Percentiles rank a stretch among this genome's conserved stretches.
These are phyloP conservation scores for Ostrea denselamellosa DNA, from an alignment of 1,140 invertebrate genomes.

Conservation along the genomic window DNA sequence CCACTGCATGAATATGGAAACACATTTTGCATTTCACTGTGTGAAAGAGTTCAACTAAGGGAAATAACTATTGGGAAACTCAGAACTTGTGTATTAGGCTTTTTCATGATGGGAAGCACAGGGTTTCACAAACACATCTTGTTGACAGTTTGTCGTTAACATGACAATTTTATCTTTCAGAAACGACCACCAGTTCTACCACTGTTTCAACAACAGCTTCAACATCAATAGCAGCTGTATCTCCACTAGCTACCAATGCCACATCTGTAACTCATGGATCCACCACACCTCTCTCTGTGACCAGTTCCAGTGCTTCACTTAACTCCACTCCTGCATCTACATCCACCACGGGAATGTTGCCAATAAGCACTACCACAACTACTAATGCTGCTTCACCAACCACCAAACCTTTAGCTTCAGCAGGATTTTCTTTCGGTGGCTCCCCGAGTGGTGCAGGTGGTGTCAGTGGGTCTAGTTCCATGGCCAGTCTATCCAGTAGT, in stretches of 20 bases:
- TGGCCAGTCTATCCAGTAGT: neutral
- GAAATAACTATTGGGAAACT: no score
- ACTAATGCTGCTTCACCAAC: neutral
- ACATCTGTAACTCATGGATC: slow-evolving; percentile 14
- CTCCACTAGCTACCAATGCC: slow-evolving; percentile 3
- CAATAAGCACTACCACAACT: neutral
- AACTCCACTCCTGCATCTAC: neutral
- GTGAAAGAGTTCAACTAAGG: no score
- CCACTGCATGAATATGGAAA: no score
- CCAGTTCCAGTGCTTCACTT: neutral
- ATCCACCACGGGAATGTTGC: neutral
- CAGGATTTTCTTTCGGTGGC: neutral
- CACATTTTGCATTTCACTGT: no score
- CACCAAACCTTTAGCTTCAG: slow-evolving; percentile 11
- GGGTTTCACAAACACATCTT: no score
- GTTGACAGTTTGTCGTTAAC: no score
- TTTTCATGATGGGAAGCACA: no score
- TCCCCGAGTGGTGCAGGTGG: neutral
- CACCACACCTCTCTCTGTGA: slow-evolving; percentile 23
- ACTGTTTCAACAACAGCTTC: slow-evolving; percentile 10
- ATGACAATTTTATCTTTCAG: neutral
- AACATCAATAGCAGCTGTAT: slow-evolving; percentile 24
- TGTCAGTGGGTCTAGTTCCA: neutral
- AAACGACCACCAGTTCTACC: neutral
- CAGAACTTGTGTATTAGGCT: no score